Base-by-base conservation (phyloP, 1,140 invertebrate genomes). In the Drosophila subobscura region DNA sequence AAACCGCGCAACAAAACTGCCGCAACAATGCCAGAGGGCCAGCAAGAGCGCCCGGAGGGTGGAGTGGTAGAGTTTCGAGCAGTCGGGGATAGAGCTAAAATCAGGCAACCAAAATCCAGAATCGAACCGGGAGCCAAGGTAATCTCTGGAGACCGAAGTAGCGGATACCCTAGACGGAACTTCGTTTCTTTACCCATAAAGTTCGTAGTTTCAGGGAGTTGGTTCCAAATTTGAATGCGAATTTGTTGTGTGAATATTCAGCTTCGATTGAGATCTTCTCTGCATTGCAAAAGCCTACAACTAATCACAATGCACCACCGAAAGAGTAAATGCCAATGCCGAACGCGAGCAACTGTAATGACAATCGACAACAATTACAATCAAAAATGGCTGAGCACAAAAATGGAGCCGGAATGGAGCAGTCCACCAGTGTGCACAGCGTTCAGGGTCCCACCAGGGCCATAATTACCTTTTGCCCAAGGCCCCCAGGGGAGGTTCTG, bases 331-430 rank as follows among this genome's bases (percentile, higher is more conserved):
- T 20, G 16, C 33, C 10, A 12, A 37, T 37, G 33, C 33, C 33
- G 3, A 4, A 37, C 10, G 33, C 33, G 8, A 72, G 68, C 70
- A 86, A 77, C 70, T 65, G 83, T 88, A 86, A 86, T 86, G 81
- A 86, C 81, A 86, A 86, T 86, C 81, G 83, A 86, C 83, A 86
- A 86, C 81, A 86, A 86, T 86, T 86, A 86, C 83, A 88, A 86
- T 86, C 83, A 86, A 81, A 86, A 86, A 83, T 88, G 64, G 78
- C 73, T 60, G 60, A 71, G 51, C 63, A 76, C 63, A 73, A 59
- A 86, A 85, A 81, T 85, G 64, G 61, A 73, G 57, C 72, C 55
- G 33, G 56, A 64, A 60, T 65, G 61, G 44, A 47, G 46, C 42
- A 72, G 59, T 74, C 55, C 57, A 29, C 45, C 56, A 29, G 27